Conservation (phyloP, 2,113 vertebrate species). For the Triplophysa rosa region DNA sequence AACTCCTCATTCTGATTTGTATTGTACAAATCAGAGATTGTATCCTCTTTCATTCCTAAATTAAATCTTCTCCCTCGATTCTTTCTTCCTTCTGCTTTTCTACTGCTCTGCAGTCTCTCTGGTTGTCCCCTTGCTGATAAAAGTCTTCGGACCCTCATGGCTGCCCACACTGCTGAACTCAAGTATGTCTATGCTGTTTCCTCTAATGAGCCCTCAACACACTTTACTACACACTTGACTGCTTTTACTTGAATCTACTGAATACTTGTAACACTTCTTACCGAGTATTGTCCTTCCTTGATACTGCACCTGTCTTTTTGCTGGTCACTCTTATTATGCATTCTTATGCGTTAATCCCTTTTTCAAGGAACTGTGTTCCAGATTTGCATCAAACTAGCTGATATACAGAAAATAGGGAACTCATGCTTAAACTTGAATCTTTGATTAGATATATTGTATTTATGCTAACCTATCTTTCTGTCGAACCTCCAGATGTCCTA, state of each 20-base stretch:
- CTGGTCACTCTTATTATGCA: neutral
- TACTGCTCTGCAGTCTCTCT: conserved; percentile 96
- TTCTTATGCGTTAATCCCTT: neutral
- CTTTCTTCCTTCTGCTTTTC: conserved; percentile 69
- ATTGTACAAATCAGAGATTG: neutral
- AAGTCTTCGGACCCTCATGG: conserved; percentile 99
- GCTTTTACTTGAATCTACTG: conserved; percentile 15
- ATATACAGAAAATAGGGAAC: neutral
- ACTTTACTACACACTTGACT: conserved; percentile 28
- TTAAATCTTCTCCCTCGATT: conserved; percentile 51
- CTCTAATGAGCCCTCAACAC: conserved; percentile 47
- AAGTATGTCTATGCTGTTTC: conserved; percentile 91
- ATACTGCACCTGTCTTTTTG: neutral
- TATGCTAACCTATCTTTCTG: conserved; percentile 12
- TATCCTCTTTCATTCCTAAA: conserved; percentile 2
- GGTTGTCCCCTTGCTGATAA: conserved; percentile 99
- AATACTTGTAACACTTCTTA: conserved; percentile 9
- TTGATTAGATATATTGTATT: conserved; percentile 9
- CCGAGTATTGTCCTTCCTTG: neutral
- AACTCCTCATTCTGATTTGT: neutral
- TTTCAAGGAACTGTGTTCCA: neutral
- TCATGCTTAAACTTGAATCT: neutral
- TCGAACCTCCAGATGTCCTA: conserved; percentile 84
- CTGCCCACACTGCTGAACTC: conserved; percentile 99
- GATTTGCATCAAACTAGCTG: neutral